phyloP scores from a whole-genome alignment of 2,888 invertebrate genomes.

The Arge pagana region DNA sequence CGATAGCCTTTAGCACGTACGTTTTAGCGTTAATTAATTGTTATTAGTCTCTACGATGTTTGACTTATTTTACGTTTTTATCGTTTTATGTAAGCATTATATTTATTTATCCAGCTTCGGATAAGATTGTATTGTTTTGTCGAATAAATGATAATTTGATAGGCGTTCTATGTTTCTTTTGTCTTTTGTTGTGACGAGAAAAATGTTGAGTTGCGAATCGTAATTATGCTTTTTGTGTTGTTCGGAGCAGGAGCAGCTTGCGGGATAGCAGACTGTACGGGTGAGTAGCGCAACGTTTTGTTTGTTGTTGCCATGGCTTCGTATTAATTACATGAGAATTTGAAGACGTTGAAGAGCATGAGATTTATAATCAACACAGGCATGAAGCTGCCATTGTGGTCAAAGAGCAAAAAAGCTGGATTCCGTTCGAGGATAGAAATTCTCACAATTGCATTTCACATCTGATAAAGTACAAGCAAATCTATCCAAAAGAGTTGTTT shows the following conservation, averaged over 20 bases:
- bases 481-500: no score
- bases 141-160: conserved; percentile 46
- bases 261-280: conserved; percentile 90
- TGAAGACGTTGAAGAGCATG: conserved; percentile 20
- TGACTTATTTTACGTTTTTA: background rate
- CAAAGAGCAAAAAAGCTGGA: background rate
- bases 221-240: conserved; percentile 51
- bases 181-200: conserved; percentile 13
- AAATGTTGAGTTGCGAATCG: conserved; percentile 27
- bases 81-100: conserved; percentile 32
- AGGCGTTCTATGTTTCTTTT: conserved; percentile 36
- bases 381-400: conserved; percentile 15
- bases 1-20: no score
- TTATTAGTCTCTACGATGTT: no score
- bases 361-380: conserved; percentile 15
- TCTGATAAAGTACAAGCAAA: no score
- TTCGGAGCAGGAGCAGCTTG: conserved; percentile 77
- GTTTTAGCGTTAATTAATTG: no score
- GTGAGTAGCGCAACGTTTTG: conserved; percentile 60
- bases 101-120: conserved; percentile 43
- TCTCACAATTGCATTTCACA: no score
- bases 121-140: conserved; percentile 44
- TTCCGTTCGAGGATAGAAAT: background rate
- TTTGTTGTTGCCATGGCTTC: conserved; percentile 46
- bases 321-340: conserved; percentile 29